These are phyloP conservation scores for Peromyscus californicus DNA, from an alignment of 2,113 vertebrate genomes.

Conservation along the genomic window DNA sequence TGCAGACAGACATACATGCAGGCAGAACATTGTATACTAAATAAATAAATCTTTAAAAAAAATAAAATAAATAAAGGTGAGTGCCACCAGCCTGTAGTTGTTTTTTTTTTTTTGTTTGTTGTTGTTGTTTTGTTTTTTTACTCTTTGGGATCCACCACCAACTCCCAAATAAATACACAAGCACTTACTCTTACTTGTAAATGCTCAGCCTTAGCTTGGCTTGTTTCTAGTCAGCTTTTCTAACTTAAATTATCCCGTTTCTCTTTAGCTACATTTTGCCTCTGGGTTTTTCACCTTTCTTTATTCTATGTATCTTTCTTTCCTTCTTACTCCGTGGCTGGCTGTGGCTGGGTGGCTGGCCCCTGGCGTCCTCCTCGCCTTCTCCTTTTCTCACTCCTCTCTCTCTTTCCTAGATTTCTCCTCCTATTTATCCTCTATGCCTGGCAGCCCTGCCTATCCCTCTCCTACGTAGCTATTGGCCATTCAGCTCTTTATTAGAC, in stretches of 20 bases:
- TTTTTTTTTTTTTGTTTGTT: too few relatives aligned
- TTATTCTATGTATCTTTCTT: neutral
- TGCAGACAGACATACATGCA: too few relatives aligned
- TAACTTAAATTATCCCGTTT: neutral
- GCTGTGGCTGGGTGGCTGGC: neutral
- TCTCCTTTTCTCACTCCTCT: neutral
- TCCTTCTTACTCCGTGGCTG: neutral
- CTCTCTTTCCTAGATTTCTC: neutral
- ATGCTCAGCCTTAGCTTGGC: neutral
- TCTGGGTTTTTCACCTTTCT: neutral
- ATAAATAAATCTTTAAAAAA: too few relatives aligned
- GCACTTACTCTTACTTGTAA: neutral
- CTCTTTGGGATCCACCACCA: neutral
- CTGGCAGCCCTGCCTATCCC: neutral
- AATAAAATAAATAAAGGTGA: too few relatives aligned
- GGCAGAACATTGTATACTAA: too few relatives aligned
- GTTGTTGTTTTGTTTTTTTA: too few relatives aligned
- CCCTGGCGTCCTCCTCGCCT: neutral
- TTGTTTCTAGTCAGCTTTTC: neutral
- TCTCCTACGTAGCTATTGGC: neutral
- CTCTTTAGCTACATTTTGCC: neutral
- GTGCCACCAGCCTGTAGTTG: neutral
- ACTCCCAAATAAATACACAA: neutral
- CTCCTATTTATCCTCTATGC: neutral
- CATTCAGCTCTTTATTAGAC: neutral